Base-by-base conservation (phyloP, 2,888 invertebrate species). In the Cheilosia impressa region DNA sequence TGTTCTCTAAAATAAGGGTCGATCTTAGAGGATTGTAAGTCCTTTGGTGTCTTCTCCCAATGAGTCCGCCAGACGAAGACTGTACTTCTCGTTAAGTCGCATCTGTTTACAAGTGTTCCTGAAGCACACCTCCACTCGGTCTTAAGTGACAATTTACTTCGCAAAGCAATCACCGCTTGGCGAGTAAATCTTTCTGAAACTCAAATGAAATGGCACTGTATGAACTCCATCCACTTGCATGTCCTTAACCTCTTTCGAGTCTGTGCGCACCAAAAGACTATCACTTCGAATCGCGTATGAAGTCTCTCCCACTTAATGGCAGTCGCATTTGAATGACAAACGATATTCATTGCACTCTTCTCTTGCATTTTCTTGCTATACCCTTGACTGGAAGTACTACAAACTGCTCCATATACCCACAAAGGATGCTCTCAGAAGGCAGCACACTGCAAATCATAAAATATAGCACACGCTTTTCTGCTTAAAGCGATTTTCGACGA, bases 261-360 rank as follows among this genome's bases (percentile, higher is more conserved):
- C 15, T 34, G 13, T 34, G 47, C 45, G 10, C 50, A 55, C 38
- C 50, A 69, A 66, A 69, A 53, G 38, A 47, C 45, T 31, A 65
- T 65, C 50, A 45, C 19, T 75, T 34, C 63, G 65, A 66, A 15
- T 62, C 55, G 6, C n/a, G 17, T 31, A 63, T 41, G 19, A 41
- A 55, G 57, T 57, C 31, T 45, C 27, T 65, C 17, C 31, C 68
- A 27, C 41, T 34, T 47, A 62, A 38, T 22, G 57, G 45, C 55
- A 83, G 52, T 83, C 31, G 19, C 53, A 80, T 84, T 84, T 84
- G 69, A 80, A 80, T 84, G 80, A 84, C 84, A 80, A 84, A 80
- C 73, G 80, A 66, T 75, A 66, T 69, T 50, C 53, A 75, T 19
- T 7, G 47, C 17, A 47, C 47, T 73, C 60, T 83, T 62, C 73